These are phyloP conservation scores for Drosophila recens DNA, from an alignment of 2,888 invertebrate species.

Conservation along the genomic window DNA sequence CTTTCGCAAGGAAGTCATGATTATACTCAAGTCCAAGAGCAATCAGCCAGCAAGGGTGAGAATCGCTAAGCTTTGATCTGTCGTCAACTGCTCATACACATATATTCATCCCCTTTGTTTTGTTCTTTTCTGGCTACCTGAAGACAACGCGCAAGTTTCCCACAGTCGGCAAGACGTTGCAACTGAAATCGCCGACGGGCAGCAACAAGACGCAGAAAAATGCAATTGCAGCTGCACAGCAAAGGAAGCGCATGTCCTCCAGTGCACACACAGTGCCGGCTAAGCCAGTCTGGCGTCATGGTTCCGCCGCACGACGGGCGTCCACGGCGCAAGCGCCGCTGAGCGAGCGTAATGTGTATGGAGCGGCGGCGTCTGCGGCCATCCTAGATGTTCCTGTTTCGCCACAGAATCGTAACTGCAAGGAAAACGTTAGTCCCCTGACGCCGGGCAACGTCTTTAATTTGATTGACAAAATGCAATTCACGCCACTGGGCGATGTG, in stretches of 20 bases:
- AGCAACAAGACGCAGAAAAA: constrained; percentile 81
- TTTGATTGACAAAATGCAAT: constrained; percentile 83
- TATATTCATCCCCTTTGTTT: constrained; percentile 30
- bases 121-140: constrained; percentile 37
- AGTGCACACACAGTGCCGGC: constrained; percentile 10
- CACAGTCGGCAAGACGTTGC: constrained; percentile 80
- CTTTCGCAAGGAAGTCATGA: constrained; percentile 89
- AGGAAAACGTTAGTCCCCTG: constrained; percentile 86
- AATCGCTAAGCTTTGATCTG: too few relatives aligned
- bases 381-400: constrained; percentile 26
- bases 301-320: constrained; percentile 13
- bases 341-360: constrained; percentile 71
- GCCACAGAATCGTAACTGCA: constrained; percentile 64
- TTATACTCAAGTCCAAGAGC: constrained; percentile 87
- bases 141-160: constrained; percentile 83
- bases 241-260: constrained; percentile 56
- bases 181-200: constrained; percentile 83
- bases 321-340: constrained; percentile 61
- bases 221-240: constrained; percentile 37
- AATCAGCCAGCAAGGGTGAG: constrained; percentile 79
- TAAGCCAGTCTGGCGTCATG: constrained; percentile 34
- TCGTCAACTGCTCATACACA: too few relatives aligned
- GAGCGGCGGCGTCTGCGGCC: neutral
- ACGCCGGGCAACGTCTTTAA: constrained; percentile 82
- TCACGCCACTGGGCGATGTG: constrained; percentile 80